Base-by-base conservation (phyloP, 2,113 vertebrate genomes). In the Nycticorax nycticorax region DNA sequence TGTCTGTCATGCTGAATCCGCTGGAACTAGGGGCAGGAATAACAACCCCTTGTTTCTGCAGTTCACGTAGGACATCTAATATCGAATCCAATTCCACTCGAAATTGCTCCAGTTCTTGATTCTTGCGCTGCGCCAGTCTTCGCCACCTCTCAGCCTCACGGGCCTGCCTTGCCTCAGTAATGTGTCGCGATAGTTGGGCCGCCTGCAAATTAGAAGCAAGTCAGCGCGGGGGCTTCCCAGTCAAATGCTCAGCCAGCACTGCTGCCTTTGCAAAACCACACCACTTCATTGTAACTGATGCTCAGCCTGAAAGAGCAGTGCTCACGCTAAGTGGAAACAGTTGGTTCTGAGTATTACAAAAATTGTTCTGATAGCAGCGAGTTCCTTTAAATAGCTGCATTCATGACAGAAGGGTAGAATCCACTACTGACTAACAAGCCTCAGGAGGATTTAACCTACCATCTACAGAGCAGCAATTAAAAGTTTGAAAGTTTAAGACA, bases 41-140 rank as follows among this genome's bases (percentile, higher is more conserved):
- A 17, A 99, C 97, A 43, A 99, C 98, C 1, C 99, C 99, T 67
- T 99, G 99, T 76, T 97, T 99, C 55, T 99, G 99, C 41, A 99
- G 98, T 74, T 99, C 98, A 85, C 98, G 98, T 69, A 99, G 89
- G 30, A 99, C 98, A 62, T 99, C 99, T 57, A 99, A 80, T 72
- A 99, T 99, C 2, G 99, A 98, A 97, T 99, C 99, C 87, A 99
- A 67, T 89, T 99, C 99, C 52, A 97, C 93, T 39, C 99, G 98
- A 88, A 99, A 99, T 72, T 93, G 97, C 76, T 99, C 99, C 91
- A 99, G 97, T 59, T 99, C 99, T 45, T 80, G 98, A 79, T 98
- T 99, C 95, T 98, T 99, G n/a, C 96, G 77, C 85, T 99, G 98
- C 3, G 98, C 98, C n/a, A 99, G 92, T 21, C 95, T 97, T 62